A percentile compares a stretch with the other conserved stretches of the same genome.
phyloP scores from a whole-genome alignment of 2,888 invertebrate species.

The Unio delphinus region DNA sequence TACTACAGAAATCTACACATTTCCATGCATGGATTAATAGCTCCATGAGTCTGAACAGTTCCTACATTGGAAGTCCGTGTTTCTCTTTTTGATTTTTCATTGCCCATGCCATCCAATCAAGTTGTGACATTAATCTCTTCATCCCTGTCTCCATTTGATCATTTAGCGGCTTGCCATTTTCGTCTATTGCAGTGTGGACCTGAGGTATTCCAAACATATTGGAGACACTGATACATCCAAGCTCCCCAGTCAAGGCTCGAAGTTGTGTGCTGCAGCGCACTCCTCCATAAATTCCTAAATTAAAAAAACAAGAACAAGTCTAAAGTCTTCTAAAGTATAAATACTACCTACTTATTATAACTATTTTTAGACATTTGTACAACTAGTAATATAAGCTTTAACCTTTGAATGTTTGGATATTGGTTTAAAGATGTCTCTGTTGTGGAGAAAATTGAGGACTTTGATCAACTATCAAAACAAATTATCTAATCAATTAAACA shows the following conservation, averaged over 20 bases:
- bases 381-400: no score
- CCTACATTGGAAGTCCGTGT: conserved; percentile 27
- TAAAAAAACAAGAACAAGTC: no score
- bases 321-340: no score
- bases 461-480: no score
- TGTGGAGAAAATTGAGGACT: no score
- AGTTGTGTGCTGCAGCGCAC: conserved; percentile 69
- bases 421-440: no score
- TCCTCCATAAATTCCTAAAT: conserved; percentile 68
- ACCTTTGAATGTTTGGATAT: no score
- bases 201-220: conserved; percentile 68
- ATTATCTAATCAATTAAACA: no score
- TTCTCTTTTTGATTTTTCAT: conserved; percentile 58
- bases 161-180: conserved; percentile 60
- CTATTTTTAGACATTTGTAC: no score
- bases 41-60: background rate
- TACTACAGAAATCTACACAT: no score
- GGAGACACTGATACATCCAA: conserved; percentile 70
- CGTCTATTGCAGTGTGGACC: conserved; percentile 63
- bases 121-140: conserved; percentile 63
- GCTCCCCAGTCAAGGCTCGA: conserved; percentile 64
- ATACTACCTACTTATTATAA: no score
- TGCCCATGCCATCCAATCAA: conserved; percentile 71
- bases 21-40: no score
- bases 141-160: conserved; percentile 56